Conservation (phyloP, 1,140 invertebrate species). For the Trachymyrmex septentrionalis region DNA sequence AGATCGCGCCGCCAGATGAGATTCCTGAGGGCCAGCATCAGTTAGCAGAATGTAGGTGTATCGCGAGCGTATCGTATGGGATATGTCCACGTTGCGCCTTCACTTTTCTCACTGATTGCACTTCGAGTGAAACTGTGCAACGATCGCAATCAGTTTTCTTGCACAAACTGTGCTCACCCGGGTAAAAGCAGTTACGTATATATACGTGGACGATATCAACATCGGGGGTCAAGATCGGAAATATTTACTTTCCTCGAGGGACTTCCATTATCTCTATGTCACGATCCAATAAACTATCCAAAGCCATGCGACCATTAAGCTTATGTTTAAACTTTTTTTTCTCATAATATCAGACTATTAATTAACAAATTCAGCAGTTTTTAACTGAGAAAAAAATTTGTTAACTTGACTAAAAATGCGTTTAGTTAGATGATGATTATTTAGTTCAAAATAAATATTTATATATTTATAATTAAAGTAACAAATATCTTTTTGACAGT, state of each 20-base stretch:
- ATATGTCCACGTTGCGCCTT: constrained; percentile 12
- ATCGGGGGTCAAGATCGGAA: constrained; percentile 61
- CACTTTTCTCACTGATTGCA: constrained; percentile 23
- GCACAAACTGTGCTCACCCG: constrained; percentile 10
- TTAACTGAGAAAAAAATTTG: not conserved
- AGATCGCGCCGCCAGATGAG: constrained; percentile 66
- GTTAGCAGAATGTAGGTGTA: not conserved
- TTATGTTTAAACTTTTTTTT: not conserved
- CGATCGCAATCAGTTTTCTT: not conserved
- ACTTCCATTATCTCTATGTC: not conserved
- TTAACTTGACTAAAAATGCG: no score
- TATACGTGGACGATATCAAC: constrained; percentile 62
- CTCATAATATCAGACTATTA: not conserved
- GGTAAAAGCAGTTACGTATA: constrained; percentile 59
- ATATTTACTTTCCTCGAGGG: no score
- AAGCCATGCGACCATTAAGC: not conserved
- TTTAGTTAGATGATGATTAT: no score
- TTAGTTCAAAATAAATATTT: no score
- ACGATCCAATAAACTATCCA: no score
- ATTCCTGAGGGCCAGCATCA: constrained; percentile 68
- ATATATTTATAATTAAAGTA: no score
- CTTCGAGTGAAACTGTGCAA: not conserved
- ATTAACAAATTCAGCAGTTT: not conserved
- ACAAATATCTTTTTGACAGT: no score
- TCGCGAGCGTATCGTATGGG: not conserved